phyloP scores from a whole-genome alignment of 2,797 vertebrate genomes.

The Anabas testudineus region DNA sequence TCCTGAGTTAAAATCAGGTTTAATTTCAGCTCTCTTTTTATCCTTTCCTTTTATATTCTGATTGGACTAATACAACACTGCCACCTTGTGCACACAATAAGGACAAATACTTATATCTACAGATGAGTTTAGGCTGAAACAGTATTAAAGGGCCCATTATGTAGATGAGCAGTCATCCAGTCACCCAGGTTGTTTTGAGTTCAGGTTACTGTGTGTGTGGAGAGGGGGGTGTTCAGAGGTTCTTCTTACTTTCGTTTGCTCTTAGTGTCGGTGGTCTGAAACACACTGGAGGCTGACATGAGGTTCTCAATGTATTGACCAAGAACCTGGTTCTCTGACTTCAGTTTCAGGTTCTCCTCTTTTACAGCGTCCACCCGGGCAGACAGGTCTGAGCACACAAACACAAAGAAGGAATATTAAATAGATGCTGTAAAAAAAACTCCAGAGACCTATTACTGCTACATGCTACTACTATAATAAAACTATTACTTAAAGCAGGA shows the following conservation, averaged over 20 bases:
- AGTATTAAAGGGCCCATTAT: not conserved
- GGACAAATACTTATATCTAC: not conserved
- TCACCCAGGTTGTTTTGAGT: not conserved
- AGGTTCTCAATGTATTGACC: slow-evolving; percentile 99
- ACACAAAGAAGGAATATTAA: not conserved
- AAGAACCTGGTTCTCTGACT: slow-evolving; percentile 99
- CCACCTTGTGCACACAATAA: not conserved
- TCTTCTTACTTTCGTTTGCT: slow-evolving; percentile 92
- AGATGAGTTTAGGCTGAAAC: not conserved
- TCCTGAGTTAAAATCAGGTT: not conserved
- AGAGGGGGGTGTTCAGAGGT: not conserved
- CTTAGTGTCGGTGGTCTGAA: slow-evolving; percentile 98
- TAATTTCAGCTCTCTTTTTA: not conserved
- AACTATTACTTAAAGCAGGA: too few relatives aligned
- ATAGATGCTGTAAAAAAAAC: too few relatives aligned
- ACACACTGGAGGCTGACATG: slow-evolving; percentile 99
- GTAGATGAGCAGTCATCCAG: not conserved
- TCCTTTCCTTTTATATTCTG: not conserved
- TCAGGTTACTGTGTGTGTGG: not conserved
- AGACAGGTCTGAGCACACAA: slow-evolving; percentile 89
- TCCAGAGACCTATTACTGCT: too few relatives aligned
- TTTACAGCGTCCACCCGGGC: slow-evolving; percentile 98
- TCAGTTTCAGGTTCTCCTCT: slow-evolving; percentile 98
- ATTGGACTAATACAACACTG: slow-evolving; percentile 5
- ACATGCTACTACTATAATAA: too few relatives aligned